Evolutionary conservation across 2,113 vertebrate genomes (phyloP).

Genomic region (human): GRCh38 chr15:67950001-67950500

Average conservation of each 20-base stretch:
- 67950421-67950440: no score
- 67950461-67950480: no score
- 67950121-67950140: conserved; percentile 38
- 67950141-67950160: neutral
- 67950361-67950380: no score
- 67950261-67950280: neutral
- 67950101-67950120: neutral
- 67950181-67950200: conserved; percentile 12
- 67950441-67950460: no score
- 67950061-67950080: neutral
- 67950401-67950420: no score
- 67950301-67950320: no score
- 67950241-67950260: neutral
- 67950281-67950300: no score
- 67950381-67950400: no score
- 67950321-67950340: no score
- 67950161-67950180: neutral
- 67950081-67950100: neutral
- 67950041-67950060: neutral
- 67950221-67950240: conserved; percentile 1
- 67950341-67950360: no score
- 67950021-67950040: neutral
- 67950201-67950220: neutral
- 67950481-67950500: no score
- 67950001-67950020: neutral